phyloP scores from a whole-genome alignment of 2,797 vertebrate species.

The Crocodylus rhombifer region DNA sequence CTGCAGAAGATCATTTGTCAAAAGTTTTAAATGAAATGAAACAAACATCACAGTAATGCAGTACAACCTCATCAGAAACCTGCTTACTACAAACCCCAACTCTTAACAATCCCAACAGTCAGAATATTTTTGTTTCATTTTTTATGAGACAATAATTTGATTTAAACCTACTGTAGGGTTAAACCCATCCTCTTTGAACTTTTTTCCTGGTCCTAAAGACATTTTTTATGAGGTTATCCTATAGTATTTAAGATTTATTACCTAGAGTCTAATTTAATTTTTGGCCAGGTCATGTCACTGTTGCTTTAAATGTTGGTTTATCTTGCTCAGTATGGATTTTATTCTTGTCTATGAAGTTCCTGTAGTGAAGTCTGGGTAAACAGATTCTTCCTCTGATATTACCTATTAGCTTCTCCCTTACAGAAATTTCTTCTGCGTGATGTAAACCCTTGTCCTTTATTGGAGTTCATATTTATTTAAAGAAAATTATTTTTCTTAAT shows the following conservation, averaged over 20 bases:
- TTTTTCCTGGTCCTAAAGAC: neutral
- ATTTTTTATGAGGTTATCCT: too few relatives aligned
- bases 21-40: neutral
- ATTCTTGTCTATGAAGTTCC: constrained; percentile 1
- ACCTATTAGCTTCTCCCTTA: neutral
- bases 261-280: neutral
- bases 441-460: neutral
- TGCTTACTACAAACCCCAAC: neutral
- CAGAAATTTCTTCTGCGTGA: neutral
- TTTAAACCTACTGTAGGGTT: too few relatives aligned
- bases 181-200: neutral
- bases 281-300: neutral
- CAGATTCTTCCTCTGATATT: neutral
- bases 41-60: neutral
- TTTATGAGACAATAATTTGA: too few relatives aligned
- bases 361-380: neutral
- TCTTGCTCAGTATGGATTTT: neutral
- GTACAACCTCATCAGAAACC: neutral
- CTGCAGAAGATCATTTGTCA: neutral
- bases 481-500: neutral
- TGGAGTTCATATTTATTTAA: constrained; percentile 1
- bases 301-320: neutral
- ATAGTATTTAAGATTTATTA: too few relatives aligned
- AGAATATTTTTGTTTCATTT: too few relatives aligned
- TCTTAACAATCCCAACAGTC: too few relatives aligned